Evolutionary conservation across 2,888 invertebrate genomes (phyloP).

Genomic region (Hirtodrosophila alboralis): DNA sequence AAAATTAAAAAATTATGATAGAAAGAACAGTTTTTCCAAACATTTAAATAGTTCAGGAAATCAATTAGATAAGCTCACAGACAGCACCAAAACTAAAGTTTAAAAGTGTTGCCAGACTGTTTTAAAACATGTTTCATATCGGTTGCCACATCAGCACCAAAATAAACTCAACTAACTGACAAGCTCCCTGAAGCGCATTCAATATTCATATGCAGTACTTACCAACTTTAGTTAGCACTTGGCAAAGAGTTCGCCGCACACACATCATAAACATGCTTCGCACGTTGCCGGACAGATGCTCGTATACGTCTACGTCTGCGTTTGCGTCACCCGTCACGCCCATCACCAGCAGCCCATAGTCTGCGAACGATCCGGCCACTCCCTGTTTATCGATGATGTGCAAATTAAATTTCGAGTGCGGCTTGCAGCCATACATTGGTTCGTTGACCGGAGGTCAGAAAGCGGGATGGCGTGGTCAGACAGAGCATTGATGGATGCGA

Average conservation of each 20-base stretch:
- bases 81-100: neutral
- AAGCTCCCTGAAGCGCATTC: conserved; percentile 24
- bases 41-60: neutral
- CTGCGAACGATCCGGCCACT: conserved; percentile 1
- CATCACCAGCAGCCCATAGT: neutral
- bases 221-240: conserved; percentile 46
- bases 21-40: too few relatives aligned
- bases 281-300: conserved; percentile 22
- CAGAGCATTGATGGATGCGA: conserved; percentile 66
- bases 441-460: neutral
- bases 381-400: conserved; percentile 74
- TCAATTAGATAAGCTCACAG: neutral
- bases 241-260: conserved; percentile 23
- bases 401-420: conserved; percentile 67
- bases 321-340: too few relatives aligned
- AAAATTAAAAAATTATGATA: too few relatives aligned
- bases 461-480: conserved; percentile 15
- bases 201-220: conserved; percentile 50
- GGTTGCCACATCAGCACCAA: conserved; percentile 8
- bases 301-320: too few relatives aligned
- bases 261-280: conserved; percentile 38
- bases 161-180: conserved; percentile 19
- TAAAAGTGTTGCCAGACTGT: conserved; percentile 5
- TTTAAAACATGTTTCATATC: conserved; percentile 9
- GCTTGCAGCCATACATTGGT: conserved; percentile 8